Base-by-base conservation (phyloP, 2,113 vertebrate species). In the Urocolius indicus region DNA sequence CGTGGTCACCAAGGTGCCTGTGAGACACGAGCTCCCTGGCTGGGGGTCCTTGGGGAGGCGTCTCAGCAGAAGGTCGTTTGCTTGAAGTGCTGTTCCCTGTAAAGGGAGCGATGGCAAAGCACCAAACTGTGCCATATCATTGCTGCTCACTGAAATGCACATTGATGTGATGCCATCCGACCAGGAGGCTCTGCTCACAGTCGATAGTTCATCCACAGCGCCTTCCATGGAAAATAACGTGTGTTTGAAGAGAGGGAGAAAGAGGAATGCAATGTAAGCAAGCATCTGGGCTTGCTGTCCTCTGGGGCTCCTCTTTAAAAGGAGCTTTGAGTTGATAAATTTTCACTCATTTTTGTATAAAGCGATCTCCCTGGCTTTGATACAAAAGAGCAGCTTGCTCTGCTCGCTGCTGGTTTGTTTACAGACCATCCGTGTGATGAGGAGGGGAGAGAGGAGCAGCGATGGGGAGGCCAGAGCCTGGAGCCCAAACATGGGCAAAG, bases 241-340 rank as follows among this genome's bases (percentile, higher is more conserved):
- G 30, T 11, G 58, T 51, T 88, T 45, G 63, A 6, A 52, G 85
- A 65, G 61, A 46, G 48, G 34, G 43, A 41, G 71, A 5, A 11
- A 46, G 67, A 41, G 72, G 65, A 62, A 48, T 11, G 76, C 93
- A 82, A n/a, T 24, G 61, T 75, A 34, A 76, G 92, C 80, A 7
- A 84, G 89, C 84, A 82, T 69, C 81, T 89, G 84, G 94, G 90
- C 90, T 93, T 24, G 11, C 85, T 90, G 36, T 94, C 95, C 91
- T 95, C 11, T 1, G 91, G 88, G 93, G 81, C 81, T 82, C 51
- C 89, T 75, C 90, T 95, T 94, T 93, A 93, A 97, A 84, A 59
- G 72, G 48, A 95, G 85, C 89, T 93, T 73, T 59, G 81, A 77
- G 94, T 80, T 85, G 87, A 89, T 81, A 68, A 71, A 94, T 95